Percentiles rank a stretch among this genome's conserved stretches.
These are phyloP conservation scores for Campylomormyrus numenius DNA, from an alignment of 2,113 vertebrate species.

Conservation along the genomic window DNA sequence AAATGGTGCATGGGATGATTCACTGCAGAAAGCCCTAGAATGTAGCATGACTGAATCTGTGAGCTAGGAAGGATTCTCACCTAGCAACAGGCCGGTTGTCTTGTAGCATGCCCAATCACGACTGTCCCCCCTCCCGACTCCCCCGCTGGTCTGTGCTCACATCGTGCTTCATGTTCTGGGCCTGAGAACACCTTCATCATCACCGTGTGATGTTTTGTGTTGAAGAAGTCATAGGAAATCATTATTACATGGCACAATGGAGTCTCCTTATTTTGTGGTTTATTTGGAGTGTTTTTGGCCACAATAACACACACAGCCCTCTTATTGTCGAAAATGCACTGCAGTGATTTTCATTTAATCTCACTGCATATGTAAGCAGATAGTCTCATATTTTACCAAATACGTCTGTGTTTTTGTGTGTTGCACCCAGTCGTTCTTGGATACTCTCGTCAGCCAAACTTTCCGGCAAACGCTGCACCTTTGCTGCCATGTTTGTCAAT, in stretches of 20 bases:
- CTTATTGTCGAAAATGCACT: neutral
- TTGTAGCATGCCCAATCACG: neutral
- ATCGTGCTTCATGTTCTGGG: neutral
- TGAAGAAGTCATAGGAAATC: neutral
- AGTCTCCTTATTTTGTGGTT: neutral
- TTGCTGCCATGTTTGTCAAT: neutral
- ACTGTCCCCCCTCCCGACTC: neutral
- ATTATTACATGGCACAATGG: neutral
- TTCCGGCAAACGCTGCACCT: neutral
- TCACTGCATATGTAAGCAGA: neutral
- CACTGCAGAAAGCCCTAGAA: slow-evolving; percentile 36
- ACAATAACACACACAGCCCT: neutral
- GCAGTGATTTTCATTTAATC: neutral
- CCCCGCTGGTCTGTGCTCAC: neutral
- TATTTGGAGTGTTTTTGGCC: neutral
- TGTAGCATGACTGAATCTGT: neutral
- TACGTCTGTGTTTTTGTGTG: neutral
- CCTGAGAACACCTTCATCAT: neutral
- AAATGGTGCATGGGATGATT: slow-evolving; percentile 33
- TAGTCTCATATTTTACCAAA: neutral
- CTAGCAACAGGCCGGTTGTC: neutral
- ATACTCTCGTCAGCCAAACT: neutral
- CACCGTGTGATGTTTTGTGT: neutral
- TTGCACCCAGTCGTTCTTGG: neutral
- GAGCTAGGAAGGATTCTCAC: slow-evolving; percentile 14